These are phyloP conservation scores for Varanus salvator DNA, from an alignment of 2,113 vertebrate species.

Conservation along the genomic window DNA sequence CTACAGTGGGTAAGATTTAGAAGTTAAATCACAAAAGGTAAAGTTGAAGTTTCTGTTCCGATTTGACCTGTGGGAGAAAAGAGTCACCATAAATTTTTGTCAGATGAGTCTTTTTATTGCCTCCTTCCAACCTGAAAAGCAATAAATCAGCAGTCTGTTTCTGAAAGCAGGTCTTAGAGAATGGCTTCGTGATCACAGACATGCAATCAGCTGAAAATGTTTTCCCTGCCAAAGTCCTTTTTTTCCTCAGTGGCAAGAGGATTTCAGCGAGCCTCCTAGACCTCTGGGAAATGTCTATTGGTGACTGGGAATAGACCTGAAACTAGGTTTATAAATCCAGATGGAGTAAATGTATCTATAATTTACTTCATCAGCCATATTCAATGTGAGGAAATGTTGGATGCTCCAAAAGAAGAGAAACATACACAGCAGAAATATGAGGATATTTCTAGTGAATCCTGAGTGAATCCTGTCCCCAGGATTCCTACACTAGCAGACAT, in stretches of 20 bases:
- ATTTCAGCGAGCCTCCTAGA: neutral
- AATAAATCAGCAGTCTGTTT: constrained; percentile 36
- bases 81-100: constrained; percentile 27
- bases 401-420: neutral
- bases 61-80: constrained; percentile 31
- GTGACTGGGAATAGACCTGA: constrained; percentile 1
- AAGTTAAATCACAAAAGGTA: constrained; percentile 27
- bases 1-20: neutral
- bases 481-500: neutral
- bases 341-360: neutral
- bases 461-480: neutral
- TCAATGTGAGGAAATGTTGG: neutral
- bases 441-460: neutral
- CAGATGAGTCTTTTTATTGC: constrained; percentile 37
- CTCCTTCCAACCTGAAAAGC: constrained; percentile 23
- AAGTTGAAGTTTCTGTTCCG: constrained; percentile 19
- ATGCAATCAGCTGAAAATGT: constrained; percentile 18
- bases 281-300: neutral
- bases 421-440: neutral
- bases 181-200: constrained; percentile 28
- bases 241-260: constrained; percentile 7
- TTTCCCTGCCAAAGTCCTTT: constrained; percentile 20
- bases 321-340: constrained; percentile 4
- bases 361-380: neutral
- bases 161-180: constrained; percentile 12